phyloP scores from a whole-genome alignment of 2,888 invertebrate genomes.

The Sarcophaga subvicina region DNA sequence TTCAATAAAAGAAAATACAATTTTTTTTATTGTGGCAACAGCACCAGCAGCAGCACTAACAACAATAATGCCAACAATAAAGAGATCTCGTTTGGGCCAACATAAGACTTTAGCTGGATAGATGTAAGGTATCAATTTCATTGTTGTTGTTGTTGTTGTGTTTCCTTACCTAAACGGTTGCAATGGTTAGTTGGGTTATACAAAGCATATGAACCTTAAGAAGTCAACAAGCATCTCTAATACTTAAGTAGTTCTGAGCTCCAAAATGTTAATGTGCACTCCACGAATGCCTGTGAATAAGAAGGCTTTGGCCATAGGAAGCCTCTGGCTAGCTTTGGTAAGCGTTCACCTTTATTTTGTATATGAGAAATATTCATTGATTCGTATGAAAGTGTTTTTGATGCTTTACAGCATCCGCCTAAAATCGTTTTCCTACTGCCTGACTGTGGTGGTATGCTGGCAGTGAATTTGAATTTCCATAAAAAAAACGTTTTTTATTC shows the following conservation, averaged over 20 bases:
- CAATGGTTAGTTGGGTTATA: neutral
- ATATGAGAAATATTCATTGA: slow-evolving; percentile 18
- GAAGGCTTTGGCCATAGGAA: neutral
- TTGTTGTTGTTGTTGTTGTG: neutral
- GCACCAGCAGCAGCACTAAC: slow-evolving; percentile 3
- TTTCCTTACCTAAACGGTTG: neutral
- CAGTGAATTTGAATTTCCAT: slow-evolving; percentile 20
- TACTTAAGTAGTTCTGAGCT: slow-evolving; percentile 43
- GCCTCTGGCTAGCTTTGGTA: neutral
- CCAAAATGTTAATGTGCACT: slow-evolving; percentile 32
- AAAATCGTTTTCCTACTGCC: neutral
- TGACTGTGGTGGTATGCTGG: neutral
- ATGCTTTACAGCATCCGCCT: slow-evolving; percentile 17
- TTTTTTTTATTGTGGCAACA: slow-evolving; percentile 8
- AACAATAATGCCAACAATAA: slow-evolving; percentile 42
- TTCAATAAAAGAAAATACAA: slow-evolving; percentile 43
- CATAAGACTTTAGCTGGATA: neutral
- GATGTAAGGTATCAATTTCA: slow-evolving; percentile 35
- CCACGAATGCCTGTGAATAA: neutral
- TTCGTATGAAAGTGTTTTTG: slow-evolving; percentile 42
- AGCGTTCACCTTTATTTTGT: slow-evolving; percentile 24
- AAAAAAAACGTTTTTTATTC: slow-evolving; percentile 19
- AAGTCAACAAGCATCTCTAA: slow-evolving; percentile 57
- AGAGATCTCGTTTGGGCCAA: slow-evolving; percentile 44
- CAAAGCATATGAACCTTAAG: slow-evolving; percentile 25